Evolutionary conservation across 2,888 invertebrate species (phyloP), one percentile per base, ranked within the genome.

Genomic region (Thymelicus acteon): DNA sequence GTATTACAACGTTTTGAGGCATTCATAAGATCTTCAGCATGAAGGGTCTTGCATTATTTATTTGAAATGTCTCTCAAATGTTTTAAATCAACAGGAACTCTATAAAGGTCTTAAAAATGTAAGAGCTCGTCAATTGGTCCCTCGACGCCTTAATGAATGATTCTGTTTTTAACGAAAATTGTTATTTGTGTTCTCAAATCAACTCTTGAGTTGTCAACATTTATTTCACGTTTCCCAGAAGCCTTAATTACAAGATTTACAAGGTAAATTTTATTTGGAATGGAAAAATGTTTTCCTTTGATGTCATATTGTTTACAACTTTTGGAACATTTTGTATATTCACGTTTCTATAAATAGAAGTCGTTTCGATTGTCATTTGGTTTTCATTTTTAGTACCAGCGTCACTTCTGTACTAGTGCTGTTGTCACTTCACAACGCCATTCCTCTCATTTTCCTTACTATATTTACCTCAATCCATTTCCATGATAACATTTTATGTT

Each of bases 231-330:
- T 15, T 68, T 47, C 62, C n/a, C 15, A 54, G 52, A 67, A 62
- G 12, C 47, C 47, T 48, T 68, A 62, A 61, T 68, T 68, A 68
- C 57, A 37, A 24, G 6, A 31, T 40, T 68, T 68, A 68, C 57
- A 37, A 24, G 6, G 40, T 40, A 47, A 48, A 69, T 57, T 57
- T 47, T 57, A 47, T 57, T 44, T 57, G 31, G 47, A 69, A 63
- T 63, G 57, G 7, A 69, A 62, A 47, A 69, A 57, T 31, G 40
- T 62, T 68, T 62, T 62, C 54, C 57, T 68, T 68, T 62, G 68
- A 68, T 68, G 47, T 57, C 54, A 24, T 24, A 54, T 54, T 54
- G 54, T 24, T 54, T 12, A 24, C 54, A 19, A 6, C 8, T 24
- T 54, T 54, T 57, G 15, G 19, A 61, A 54, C 37, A 40, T 7